phyloP scores from a whole-genome alignment of 2,113 vertebrate species.

The Megaptera novaeangliae region DNA sequence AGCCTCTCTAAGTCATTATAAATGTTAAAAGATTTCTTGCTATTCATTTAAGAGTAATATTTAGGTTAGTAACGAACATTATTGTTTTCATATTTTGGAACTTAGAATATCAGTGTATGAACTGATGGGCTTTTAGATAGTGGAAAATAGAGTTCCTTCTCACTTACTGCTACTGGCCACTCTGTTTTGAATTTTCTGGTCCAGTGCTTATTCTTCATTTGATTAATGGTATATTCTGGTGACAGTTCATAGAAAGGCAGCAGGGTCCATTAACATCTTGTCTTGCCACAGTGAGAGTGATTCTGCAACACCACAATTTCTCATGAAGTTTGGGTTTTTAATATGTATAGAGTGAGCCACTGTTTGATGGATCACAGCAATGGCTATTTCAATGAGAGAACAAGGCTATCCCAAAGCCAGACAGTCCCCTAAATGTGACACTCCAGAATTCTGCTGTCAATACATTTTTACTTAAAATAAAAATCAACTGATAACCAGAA shows the following conservation, averaged over 20 bases:
- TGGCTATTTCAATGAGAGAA: conserved; percentile 45
- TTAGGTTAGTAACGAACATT: not conserved
- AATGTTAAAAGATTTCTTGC: not conserved
- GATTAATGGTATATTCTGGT: conserved; percentile 32
- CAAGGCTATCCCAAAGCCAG: not conserved
- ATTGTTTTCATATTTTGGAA: not conserved
- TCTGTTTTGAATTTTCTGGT: conserved; percentile 15
- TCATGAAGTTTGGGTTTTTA: conserved; percentile 53
- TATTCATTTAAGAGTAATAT: not conserved
- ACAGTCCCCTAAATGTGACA: conserved; percentile 27
- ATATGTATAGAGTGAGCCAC: conserved; percentile 48
- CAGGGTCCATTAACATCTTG: conserved; percentile 51
- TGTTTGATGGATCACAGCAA: conserved; percentile 57
- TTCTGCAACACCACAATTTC: conserved; percentile 33
- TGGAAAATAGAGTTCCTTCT: not conserved
- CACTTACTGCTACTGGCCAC: not conserved
- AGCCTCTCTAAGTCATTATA: not conserved
- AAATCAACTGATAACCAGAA: conserved; percentile 47
- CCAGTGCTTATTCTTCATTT: not conserved
- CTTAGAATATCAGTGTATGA: not conserved
- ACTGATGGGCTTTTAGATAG: not conserved
- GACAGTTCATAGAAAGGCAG: not conserved
- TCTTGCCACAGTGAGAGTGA: not conserved
- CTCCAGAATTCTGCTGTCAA: conserved; percentile 39
- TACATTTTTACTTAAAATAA: conserved; percentile 54